Base-by-base conservation (phyloP, 2,797 vertebrate genomes). In the Tinamus major region DNA sequence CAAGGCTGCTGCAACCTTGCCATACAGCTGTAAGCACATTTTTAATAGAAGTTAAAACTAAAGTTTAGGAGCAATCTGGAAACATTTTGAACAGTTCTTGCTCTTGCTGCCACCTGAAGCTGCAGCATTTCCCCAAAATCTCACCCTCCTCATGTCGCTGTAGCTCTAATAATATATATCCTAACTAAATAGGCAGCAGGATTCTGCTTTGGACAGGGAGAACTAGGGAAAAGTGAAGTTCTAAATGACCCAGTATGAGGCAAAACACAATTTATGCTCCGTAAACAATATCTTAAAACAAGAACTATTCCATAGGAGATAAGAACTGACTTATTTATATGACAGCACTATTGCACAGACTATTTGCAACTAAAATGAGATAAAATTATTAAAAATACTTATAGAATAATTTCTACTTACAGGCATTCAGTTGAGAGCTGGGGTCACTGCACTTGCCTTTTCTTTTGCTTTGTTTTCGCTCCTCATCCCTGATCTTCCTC, bases 401-500 rank as follows among this genome's bases (percentile, higher is more conserved):
- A 42, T 4, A 10, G 37, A 91, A 61, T 89, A 81, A 74, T 68
- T 95, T 96, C 94, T 97, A 98, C 98, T 97, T 95, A 97, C 97
- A 97, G 96, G 97, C 96, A 77, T 95, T 88, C 89, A 98, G 29
- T 90, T 96, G 96, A 46, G 98, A 88, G 97, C 97, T 98, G 96
- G 98, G 97, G 10, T 98, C 98, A 14, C 97, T n/a, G 79, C 98
- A 98, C 97, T 99, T 99, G 95, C 99, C 98, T 99, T 99, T 99
- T 98, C 99, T 98, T 89, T 99, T 99, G 90, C 99, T 99, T 97
- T 99, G 99, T 82, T 99, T 99, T 95, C 99, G 98, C 94, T 99
- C 99, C 97, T 99, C 99, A 37, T 99, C 99, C 20, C 99, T 98
- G 97, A 99, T 99, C 98, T 99, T 99, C 95, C 99, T 98, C 89